Percentiles rank a stretch among this genome's conserved stretches.
Conservation (phyloP, 2,797 vertebrate species). For the Gastrophryne carolinensis region DNA sequence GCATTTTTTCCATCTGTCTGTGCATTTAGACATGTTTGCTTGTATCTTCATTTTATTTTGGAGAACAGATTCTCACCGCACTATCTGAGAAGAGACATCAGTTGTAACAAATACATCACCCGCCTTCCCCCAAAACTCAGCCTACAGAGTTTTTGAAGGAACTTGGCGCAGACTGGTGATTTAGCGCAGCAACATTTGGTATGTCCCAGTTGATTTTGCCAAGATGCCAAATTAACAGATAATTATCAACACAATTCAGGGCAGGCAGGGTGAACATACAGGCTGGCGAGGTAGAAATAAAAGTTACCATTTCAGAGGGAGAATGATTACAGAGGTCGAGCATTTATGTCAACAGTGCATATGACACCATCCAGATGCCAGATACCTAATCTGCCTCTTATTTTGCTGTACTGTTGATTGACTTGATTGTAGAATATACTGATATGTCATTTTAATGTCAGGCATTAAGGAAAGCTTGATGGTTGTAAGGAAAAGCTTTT, state of each 20-base stretch:
- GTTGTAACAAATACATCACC: slow-evolving; percentile 1
- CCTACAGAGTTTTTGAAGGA: slow-evolving; percentile 35
- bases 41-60: not conserved
- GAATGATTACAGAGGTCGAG: not conserved
- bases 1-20: too few species aligned
- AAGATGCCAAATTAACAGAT: slow-evolving; percentile 49
- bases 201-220: slow-evolving; percentile 24
- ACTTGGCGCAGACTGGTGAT: slow-evolving; percentile 19
- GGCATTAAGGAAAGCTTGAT: too few species aligned
- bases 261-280: not conserved
- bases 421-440: too few species aligned
- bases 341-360: not conserved
- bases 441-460: too few species aligned
- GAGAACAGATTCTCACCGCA: not conserved
- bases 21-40: too few species aligned
- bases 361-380: not conserved
- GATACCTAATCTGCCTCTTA: not conserved
- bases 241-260: slow-evolving; percentile 46
- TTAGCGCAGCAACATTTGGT: slow-evolving; percentile 43
- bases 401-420: not conserved
- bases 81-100: not conserved
- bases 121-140: slow-evolving; percentile 14
- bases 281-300: slow-evolving; percentile 7
- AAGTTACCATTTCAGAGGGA: not conserved
- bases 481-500: too few species aligned